These are phyloP conservation scores for Falco columbarius DNA, from an alignment of 2,797 vertebrate genomes.

Conservation along the genomic window DNA sequence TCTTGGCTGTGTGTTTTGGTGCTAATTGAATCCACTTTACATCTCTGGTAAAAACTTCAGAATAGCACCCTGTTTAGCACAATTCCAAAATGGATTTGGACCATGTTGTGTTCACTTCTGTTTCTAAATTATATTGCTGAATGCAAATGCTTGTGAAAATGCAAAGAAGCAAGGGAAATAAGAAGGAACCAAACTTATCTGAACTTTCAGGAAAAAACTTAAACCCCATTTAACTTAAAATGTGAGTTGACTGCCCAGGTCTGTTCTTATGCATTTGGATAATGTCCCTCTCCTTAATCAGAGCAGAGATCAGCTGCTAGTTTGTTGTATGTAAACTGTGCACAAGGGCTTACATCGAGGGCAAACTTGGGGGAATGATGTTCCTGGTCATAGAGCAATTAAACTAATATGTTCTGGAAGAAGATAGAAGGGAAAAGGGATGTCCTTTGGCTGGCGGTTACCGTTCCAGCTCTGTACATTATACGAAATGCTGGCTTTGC, in stretches of 20 bases:
- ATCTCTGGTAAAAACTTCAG: not conserved
- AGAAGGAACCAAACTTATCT: slow-evolving; percentile 45
- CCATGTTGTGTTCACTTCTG: slow-evolving; percentile 10
- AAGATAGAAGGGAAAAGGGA: not conserved
- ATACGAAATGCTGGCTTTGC: slow-evolving; percentile 53
- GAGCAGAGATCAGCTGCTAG: slow-evolving; percentile 42
- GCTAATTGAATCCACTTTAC: not conserved
- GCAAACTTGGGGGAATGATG: not conserved
- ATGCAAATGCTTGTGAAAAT: slow-evolving; percentile 7
- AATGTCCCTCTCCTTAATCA: slow-evolving; percentile 32
- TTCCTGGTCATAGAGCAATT: slow-evolving; percentile 50
- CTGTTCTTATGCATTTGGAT: slow-evolving; percentile 35
- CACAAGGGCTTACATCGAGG: slow-evolving; percentile 16
- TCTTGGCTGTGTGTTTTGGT: not conserved
- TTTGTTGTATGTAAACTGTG: slow-evolving; percentile 60
- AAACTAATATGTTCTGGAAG: slow-evolving; percentile 53
- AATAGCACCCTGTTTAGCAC: not conserved
- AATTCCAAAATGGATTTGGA: not conserved
- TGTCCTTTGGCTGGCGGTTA: slow-evolving; percentile 61
- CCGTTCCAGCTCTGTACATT: slow-evolving; percentile 48
- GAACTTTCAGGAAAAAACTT: slow-evolving; percentile 37
- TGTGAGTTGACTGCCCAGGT: slow-evolving; percentile 5
- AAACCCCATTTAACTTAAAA: not conserved
- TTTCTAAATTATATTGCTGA: slow-evolving; percentile 21
- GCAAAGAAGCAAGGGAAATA: not conserved